phyloP scores from a whole-genome alignment of 1,140 invertebrate species.

The Ceratina japonica region DNA sequence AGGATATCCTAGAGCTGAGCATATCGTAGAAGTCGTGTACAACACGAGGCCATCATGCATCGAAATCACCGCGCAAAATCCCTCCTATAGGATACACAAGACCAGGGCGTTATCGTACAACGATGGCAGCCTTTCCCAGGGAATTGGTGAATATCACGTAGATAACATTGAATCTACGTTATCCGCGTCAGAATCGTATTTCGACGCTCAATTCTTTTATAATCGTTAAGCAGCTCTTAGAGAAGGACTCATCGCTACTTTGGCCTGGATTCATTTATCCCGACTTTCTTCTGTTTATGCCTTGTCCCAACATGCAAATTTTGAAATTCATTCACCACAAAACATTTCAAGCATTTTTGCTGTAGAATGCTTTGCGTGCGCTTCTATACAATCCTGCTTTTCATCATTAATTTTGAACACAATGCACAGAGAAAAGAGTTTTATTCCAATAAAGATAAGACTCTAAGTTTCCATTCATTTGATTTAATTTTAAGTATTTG shows the following conservation, averaged over 20 bases:
- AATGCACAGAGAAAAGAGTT: conserved; percentile 25
- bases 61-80: conserved; percentile 89
- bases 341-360: not conserved
- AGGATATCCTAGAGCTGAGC: conserved; percentile 87
- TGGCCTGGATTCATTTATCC: not conserved
- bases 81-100: conserved; percentile 79
- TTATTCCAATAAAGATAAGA: not conserved
- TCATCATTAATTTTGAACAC: not conserved
- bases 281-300: not conserved
- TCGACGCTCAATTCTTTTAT: not conserved
- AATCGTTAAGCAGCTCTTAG: conserved; percentile 7
- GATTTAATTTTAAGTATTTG: not conserved
- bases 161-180: conserved; percentile 18
- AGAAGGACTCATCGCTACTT: conserved; percentile 19
- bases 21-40: conserved; percentile 86
- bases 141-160: conserved; percentile 10
- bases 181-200: not conserved
- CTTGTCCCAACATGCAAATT: conserved; percentile 3
- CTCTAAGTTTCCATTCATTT: not conserved
- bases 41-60: conserved; percentile 90
- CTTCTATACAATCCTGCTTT: not conserved
- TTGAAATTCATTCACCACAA: not conserved
- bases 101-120: not conserved
- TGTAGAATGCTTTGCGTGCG: not conserved
- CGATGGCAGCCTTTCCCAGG: not conserved